Conservation (phyloP, 2,113 vertebrate species). For the Hucho hucho region DNA sequence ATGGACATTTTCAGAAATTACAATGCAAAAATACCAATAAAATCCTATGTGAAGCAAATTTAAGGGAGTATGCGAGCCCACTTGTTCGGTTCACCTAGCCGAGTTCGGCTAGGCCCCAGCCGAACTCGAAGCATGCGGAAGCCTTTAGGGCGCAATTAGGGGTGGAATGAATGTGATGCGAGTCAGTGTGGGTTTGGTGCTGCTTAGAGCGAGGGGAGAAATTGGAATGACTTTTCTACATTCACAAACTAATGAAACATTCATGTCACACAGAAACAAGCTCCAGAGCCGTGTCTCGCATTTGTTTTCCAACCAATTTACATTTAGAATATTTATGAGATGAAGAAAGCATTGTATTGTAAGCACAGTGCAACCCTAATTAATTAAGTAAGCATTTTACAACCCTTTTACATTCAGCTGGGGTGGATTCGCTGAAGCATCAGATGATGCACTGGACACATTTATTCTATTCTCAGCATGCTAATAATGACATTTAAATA, state of each 20-base stretch:
- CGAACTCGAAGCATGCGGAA: too few species aligned
- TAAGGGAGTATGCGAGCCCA: too few species aligned
- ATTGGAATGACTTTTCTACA: conserved; percentile 52
- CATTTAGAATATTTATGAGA: conserved; percentile 66
- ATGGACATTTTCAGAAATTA: too few species aligned
- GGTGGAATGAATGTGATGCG: conserved; percentile 33
- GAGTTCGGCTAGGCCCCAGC: too few species aligned
- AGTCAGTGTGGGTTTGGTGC: conserved; percentile 28
- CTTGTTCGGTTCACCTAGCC: too few species aligned
- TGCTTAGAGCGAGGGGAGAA: conserved; percentile 26
- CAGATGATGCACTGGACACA: conserved; percentile 47
- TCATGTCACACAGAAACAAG: conserved; percentile 58
- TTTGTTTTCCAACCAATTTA: conserved; percentile 55
- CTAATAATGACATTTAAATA: conserved; percentile 60
- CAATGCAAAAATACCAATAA: too few species aligned
- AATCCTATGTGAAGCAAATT: too few species aligned
- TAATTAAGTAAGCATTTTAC: conserved; percentile 64
- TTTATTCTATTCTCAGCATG: conserved; percentile 54
- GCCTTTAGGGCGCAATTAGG: conserved; percentile 8
- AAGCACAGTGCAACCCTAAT: conserved; percentile 50
- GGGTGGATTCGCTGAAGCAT: conserved; percentile 53
- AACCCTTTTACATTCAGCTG: conserved; percentile 57
- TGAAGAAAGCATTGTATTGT: conserved; percentile 52
- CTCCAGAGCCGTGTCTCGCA: conserved; percentile 43
- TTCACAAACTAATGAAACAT: conserved; percentile 65